Conservation (phyloP, 1,140 invertebrate genomes). For the Belonocnema kinseyi region DNA sequence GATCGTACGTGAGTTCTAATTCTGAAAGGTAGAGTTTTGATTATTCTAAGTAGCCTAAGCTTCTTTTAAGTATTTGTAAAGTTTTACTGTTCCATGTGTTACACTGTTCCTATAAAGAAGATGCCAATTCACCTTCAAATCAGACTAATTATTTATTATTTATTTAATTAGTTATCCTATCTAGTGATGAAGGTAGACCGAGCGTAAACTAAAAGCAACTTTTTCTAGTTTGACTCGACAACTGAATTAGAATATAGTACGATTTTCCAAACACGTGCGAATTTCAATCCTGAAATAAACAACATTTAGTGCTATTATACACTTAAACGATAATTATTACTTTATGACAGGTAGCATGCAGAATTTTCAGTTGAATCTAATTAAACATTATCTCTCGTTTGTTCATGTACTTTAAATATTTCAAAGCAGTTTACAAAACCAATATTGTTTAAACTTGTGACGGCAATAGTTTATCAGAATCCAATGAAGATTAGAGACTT, state of each 20-base stretch:
- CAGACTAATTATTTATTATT: neutral
- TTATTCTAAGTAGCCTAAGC: too few relatives aligned
- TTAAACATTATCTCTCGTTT: too few relatives aligned
- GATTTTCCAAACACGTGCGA: neutral
- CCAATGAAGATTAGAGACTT: neutral
- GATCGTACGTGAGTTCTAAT: too few relatives aligned
- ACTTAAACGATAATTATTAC: neutral
- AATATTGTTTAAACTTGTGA: neutral
- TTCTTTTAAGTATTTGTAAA: too few relatives aligned
- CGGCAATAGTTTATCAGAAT: neutral
- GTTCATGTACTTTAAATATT: too few relatives aligned
- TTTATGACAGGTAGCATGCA: too few relatives aligned
- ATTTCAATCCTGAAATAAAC: neutral
- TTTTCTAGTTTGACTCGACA: neutral
- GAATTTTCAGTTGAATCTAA: too few relatives aligned
- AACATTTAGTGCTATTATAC: neutral
- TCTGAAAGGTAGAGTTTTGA: too few relatives aligned
- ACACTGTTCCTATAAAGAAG: too few relatives aligned
- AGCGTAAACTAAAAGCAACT: neutral
- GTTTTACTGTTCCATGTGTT: too few relatives aligned
- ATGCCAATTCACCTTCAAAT: neutral
- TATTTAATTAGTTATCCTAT: neutral
- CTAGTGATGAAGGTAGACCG: neutral
- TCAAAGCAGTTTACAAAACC: neutral
- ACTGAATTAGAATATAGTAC: neutral